phyloP scores from a whole-genome alignment of 2,888 invertebrate species.

The Linnaemya tessellans region DNA sequence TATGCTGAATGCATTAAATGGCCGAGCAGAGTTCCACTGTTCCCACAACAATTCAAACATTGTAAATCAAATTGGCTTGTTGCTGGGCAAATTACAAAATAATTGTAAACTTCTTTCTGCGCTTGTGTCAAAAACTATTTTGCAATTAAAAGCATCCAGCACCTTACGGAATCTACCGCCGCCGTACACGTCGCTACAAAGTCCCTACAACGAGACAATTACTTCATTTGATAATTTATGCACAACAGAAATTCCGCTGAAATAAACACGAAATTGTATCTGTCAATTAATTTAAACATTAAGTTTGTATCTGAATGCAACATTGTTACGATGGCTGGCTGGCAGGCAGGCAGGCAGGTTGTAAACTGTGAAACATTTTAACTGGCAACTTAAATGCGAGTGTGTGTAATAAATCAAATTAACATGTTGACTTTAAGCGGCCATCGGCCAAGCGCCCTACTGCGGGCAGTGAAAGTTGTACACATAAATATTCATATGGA shows the following conservation, averaged over 20 bases:
- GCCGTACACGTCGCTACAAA: not conserved
- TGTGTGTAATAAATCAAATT: slow-evolving; percentile 35
- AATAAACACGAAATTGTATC: not conserved
- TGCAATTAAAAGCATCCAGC: not conserved
- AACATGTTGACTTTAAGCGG: slow-evolving; percentile 4
- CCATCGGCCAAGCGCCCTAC: slow-evolving; percentile 25
- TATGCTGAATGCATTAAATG: too few species aligned
- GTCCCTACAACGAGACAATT: not conserved
- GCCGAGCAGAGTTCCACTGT: too few species aligned
- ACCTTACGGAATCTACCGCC: not conserved
- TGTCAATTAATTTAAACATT: slow-evolving; percentile 7
- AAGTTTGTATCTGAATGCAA: slow-evolving; percentile 14
- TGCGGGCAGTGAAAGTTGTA: slow-evolving; percentile 44
- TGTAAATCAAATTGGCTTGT: too few species aligned
- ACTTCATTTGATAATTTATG: not conserved
- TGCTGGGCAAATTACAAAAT: too few species aligned
- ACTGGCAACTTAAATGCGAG: slow-evolving; percentile 3
- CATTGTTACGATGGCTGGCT: not conserved
- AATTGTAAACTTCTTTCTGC: too few species aligned
- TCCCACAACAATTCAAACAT: too few species aligned
- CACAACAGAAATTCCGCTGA: not conserved
- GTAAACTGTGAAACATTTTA: slow-evolving; percentile 24
- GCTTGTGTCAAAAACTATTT: not conserved
- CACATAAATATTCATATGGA: not conserved
- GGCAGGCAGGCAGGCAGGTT: too few species aligned